Base-by-base conservation (phyloP, 2,888 invertebrate species). In the Diplazon laetatorius region DNA sequence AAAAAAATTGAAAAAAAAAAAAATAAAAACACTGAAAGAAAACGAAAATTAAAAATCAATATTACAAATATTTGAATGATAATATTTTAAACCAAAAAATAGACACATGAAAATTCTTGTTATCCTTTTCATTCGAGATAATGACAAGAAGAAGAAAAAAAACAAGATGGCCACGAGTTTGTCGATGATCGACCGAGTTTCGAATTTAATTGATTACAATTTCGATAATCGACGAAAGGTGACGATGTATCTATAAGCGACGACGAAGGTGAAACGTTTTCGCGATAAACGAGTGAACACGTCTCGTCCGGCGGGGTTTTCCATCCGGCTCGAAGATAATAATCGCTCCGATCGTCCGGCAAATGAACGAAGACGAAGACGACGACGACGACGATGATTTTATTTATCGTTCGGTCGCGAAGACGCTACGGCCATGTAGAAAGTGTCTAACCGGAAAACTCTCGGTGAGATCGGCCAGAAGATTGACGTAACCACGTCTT, bases 401-500 rank as follows among this genome's bases (percentile, higher is more conserved):
- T 59, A 70, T 65, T 73, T 30, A 42, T 16, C 48, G 50, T 20
- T 65, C 44, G 18, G 16, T 63, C 50, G 44, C 69, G 74, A 74
- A 78, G 78, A 74, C 65, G 74, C 65, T 44, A 37, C 63, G 37
- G n/a, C n/a, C n/a, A n/a, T n/a, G 69, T 77, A 76, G 72, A 78
- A 72, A 72, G 68, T 78, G 30, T n/a, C n/a, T n/a, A 73, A 62
- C 50, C 66, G 78, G 63, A 69, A 73, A 78, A 77, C 63, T 59
- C 50, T 14, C 22, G 50, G 65, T 35, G 65, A 57, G 25, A n/a
- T 72, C 35, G 55, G 65, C 50, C 37, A 46, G n/a, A 70, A 70
- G 59, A 59, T 78, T 78, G 78, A 78, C 78, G 78, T 78, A 78
- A 78, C 73, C 60, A 22, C 35, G 44, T 59, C 42, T 46, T 69